Percentiles rank a stretch among this genome's conserved stretches.
phyloP scores from a whole-genome alignment of 2,888 invertebrate species.

The Nineta flava region DNA sequence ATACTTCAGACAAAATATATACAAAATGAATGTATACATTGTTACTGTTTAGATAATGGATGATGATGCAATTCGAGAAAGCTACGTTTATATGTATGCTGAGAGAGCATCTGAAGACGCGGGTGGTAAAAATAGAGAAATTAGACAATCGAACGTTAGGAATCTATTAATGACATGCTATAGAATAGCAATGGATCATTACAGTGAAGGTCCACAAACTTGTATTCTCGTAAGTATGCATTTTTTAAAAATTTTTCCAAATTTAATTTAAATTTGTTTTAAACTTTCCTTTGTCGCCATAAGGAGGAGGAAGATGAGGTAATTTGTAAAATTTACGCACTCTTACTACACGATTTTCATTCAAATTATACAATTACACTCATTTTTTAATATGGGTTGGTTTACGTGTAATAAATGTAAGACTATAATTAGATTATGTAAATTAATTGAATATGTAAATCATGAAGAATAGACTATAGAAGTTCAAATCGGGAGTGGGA shows the following conservation, averaged over 20 bases:
- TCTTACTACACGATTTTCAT: not conserved
- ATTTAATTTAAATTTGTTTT: not conserved
- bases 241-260: not conserved
- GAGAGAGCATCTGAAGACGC: slow-evolving; percentile 24
- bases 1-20: not conserved
- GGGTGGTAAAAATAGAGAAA: slow-evolving; percentile 33
- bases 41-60: slow-evolving; percentile 30
- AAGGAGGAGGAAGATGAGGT: not conserved
- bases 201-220: slow-evolving; percentile 47
- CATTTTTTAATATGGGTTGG: too few species aligned
- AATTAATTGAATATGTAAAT: too few species aligned
- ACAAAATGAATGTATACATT: not conserved
- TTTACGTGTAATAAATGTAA: too few species aligned
- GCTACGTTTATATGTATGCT: slow-evolving; percentile 46
- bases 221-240: slow-evolving; percentile 34
- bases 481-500: too few species aligned
- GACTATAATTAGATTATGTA: too few species aligned
- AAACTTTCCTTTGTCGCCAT: not conserved
- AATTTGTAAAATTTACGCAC: not conserved
- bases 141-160: slow-evolving; percentile 47
- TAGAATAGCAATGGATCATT: slow-evolving; percentile 65
- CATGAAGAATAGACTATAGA: too few species aligned
- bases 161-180: slow-evolving; percentile 56
- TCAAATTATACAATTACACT: not conserved
- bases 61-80: slow-evolving; percentile 42